Conservation (phyloP, 2,888 invertebrate species). For the Pherbina coryleti region DNA sequence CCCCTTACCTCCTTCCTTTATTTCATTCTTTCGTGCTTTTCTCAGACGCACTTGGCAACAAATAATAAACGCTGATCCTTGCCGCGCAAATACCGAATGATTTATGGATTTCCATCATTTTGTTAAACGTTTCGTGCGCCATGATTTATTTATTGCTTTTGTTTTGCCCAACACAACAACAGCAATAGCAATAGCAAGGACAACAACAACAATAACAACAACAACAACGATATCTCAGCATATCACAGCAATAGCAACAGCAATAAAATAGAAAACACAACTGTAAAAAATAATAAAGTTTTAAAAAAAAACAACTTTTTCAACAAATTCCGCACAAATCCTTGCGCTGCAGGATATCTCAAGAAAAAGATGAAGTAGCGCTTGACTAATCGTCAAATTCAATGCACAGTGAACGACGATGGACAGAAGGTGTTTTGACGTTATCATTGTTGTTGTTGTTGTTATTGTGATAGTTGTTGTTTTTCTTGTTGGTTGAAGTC, state of each 20-base stretch:
- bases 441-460: not conserved
- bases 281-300: slow-evolving; percentile 8
- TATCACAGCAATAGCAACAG: not conserved
- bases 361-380: not conserved
- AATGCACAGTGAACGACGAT: not conserved
- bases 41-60: not conserved
- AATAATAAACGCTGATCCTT: slow-evolving; percentile 11
- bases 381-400: slow-evolving; percentile 20
- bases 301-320: not conserved
- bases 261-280: not conserved
- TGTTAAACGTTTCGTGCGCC: slow-evolving; percentile 24
- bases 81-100: slow-evolving; percentile 17
- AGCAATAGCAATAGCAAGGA: not conserved
- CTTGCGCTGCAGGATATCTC: not conserved
- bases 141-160: slow-evolving; percentile 30
- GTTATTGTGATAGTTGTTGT: not conserved
- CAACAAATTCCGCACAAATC: not conserved
- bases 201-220: not conserved
- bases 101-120: slow-evolving; percentile 23
- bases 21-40: not conserved
- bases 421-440: slow-evolving; percentile 6
- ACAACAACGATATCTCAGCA: not conserved
- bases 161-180: slow-evolving; percentile 8
- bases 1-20: not conserved
- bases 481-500: not conserved